Evolutionary conservation across 2,888 invertebrate species (phyloP).

Genomic region (Hermodice carunculata): DNA sequence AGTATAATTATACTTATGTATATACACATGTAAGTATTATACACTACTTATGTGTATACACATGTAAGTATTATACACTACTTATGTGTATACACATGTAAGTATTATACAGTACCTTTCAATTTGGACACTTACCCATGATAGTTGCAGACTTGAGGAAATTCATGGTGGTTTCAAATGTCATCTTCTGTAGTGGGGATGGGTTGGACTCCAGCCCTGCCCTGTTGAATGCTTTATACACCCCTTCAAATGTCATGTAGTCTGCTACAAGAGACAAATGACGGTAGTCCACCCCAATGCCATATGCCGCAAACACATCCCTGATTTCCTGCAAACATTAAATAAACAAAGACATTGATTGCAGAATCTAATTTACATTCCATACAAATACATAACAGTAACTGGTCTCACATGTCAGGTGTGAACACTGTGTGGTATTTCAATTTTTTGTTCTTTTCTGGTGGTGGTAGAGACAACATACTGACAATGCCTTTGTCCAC

Average conservation of each 20-base stretch:
- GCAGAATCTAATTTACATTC: not conserved
- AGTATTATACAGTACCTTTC: too few relatives aligned
- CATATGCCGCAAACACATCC: conserved; percentile 97
- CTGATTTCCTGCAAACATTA: conserved; percentile 80
- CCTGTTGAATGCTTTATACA: conserved; percentile 90
- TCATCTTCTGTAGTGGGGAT: conserved; percentile 97
- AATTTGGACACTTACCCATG: conserved; percentile 71
- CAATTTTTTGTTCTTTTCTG: too few relatives aligned
- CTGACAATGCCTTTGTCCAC: too few relatives aligned
- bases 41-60: too few relatives aligned
- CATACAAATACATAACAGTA: not conserved
- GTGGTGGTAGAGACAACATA: too few relatives aligned
- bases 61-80: too few relatives aligned
- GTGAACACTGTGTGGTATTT: too few relatives aligned
- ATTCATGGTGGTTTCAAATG: conserved; percentile 92
- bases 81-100: too few relatives aligned
- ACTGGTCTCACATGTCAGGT: too few relatives aligned
- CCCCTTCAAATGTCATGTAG: conserved; percentile 97
- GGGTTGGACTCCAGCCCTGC: conserved; percentile 90
- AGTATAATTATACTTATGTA: too few relatives aligned
- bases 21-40: too few relatives aligned
- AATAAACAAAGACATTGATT: not conserved
- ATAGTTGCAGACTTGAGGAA: conserved; percentile 86
- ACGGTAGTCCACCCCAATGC: conserved; percentile 93
- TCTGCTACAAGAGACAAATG: conserved; percentile 95